Evolutionary conservation across 1,140 invertebrate species (phyloP).

Genomic region (Pseudomyrmex dendroicus): DNA sequence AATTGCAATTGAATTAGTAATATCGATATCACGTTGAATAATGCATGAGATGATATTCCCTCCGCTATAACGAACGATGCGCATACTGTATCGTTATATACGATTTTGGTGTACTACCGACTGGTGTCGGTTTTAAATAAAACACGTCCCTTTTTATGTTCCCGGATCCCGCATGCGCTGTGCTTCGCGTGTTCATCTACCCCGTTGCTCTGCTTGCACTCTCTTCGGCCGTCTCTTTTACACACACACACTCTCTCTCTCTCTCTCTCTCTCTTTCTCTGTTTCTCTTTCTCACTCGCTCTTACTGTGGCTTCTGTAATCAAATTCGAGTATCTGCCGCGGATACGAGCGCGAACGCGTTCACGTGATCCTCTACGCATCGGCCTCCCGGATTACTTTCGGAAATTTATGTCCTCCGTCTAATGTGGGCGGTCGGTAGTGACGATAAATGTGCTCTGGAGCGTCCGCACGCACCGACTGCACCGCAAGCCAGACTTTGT

Average conservation of each 20-base stretch:
- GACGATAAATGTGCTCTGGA: constrained; percentile 47
- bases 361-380: constrained; percentile 18
- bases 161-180: constrained; percentile 1
- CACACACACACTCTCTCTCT: background rate
- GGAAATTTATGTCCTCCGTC: constrained; percentile 62
- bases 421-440: constrained; percentile 55
- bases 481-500: constrained; percentile 43
- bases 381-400: constrained; percentile 56
- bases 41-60: constrained; percentile 67
- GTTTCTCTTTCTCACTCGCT: background rate
- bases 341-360: constrained; percentile 27
- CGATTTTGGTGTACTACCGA: constrained; percentile 31
- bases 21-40: constrained; percentile 70
- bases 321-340: constrained; percentile 65
- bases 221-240: constrained; percentile 14
- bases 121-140: constrained; percentile 55
- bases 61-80: constrained; percentile 52
- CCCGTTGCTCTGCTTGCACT: constrained; percentile 33
- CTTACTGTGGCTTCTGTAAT: constrained; percentile 52
- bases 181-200: constrained; percentile 3
- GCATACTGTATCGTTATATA: constrained; percentile 46
- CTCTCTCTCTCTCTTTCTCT: no score
- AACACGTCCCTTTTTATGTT: constrained; percentile 55
- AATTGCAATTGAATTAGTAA: constrained; percentile 71
- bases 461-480: constrained; percentile 29